A percentile compares a stretch with the other conserved stretches of the same genome.
Conservation (phyloP, 2,797 vertebrate species). For the Otolemur crassicaudatus region DNA sequence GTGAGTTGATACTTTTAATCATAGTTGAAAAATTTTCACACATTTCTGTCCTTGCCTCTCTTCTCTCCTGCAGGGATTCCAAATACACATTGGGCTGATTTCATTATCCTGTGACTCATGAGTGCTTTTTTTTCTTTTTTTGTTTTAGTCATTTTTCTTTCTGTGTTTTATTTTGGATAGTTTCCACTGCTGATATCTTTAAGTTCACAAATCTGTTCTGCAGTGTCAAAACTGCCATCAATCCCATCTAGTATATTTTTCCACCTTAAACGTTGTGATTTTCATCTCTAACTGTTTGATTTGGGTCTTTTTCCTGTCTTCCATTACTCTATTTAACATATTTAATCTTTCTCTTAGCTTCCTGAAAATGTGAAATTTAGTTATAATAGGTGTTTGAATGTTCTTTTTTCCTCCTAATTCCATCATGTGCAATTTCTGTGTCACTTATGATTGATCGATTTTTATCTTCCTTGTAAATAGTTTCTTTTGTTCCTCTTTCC, state of each 20-base stretch:
- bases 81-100: background rate
- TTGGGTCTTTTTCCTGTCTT: background rate
- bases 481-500: background rate
- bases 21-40: background rate
- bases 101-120: background rate
- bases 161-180: background rate
- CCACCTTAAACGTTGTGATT: background rate
- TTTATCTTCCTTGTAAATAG: background rate
- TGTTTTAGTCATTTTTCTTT: background rate
- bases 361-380: background rate
- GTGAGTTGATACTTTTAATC: background rate
- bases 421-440: background rate
- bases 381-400: background rate
- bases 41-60: background rate
- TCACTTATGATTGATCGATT: background rate
- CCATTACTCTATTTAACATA: background rate
- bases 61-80: background rate
- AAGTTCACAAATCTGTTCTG: background rate
- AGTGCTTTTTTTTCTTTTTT: background rate
- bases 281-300: background rate
- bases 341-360: slow-evolving; percentile 27
- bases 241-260: background rate
- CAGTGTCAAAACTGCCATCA: background rate
- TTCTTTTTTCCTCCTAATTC: background rate
- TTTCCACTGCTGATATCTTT: background rate